Percentiles rank a stretch among this genome's conserved stretches.
Conservation (phyloP, 2,797 vertebrate species). For the Rhadinocentrus ornatus region DNA sequence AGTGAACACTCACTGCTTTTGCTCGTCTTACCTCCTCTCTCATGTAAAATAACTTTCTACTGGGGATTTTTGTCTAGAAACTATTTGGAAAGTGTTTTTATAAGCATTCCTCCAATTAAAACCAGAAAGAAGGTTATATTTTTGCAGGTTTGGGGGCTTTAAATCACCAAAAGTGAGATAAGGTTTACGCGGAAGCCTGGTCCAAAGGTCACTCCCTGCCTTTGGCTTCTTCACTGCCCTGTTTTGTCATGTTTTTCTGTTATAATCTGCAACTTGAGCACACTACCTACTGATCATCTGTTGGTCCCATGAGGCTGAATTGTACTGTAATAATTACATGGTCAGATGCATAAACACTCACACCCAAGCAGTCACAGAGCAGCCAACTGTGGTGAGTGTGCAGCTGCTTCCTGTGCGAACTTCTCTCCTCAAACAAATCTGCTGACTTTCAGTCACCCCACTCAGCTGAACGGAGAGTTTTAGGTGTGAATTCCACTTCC, state of each 20-base stretch:
- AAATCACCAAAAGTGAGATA: not conserved
- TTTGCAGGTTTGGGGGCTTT: not conserved
- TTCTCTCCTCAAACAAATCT: not conserved
- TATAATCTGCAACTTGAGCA: not conserved
- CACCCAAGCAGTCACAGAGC: not conserved
- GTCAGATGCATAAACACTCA: not conserved
- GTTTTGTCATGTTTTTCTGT: not conserved
- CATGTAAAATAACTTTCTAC: not conserved
- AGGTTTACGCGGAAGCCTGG: not conserved
- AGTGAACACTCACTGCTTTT: not conserved
- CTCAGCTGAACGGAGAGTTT: not conserved
- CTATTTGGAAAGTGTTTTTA: not conserved
- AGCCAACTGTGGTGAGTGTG: constrained; percentile 24
- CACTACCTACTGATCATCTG: not conserved
- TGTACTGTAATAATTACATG: not conserved
- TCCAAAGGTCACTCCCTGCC: not conserved
- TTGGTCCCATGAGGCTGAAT: too few species aligned
- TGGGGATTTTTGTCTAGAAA: not conserved
- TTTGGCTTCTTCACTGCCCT: not conserved
- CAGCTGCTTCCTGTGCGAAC: constrained; percentile 68
- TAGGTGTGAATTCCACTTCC: not conserved
- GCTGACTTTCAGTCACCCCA: not conserved
- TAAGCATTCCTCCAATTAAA: not conserved
- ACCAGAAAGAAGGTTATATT: not conserved
- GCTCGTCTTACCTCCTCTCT: constrained; percentile 8